Evolutionary conservation across 2,888 invertebrate genomes (phyloP).

Genomic region (Dioctria rufipes): DNA sequence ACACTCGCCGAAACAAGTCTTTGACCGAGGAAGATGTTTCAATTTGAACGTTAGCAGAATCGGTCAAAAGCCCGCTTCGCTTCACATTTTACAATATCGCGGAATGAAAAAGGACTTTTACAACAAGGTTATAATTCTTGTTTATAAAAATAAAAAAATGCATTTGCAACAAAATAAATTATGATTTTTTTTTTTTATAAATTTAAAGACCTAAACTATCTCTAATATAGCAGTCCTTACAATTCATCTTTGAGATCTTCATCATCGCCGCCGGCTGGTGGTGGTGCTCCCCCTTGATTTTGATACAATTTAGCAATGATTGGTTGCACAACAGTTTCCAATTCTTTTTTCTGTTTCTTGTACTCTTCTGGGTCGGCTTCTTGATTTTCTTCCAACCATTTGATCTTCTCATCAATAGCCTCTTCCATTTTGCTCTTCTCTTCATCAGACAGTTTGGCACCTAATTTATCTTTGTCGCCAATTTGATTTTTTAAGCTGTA

Average conservation of each 20-base stretch:
- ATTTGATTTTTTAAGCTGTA: constrained; percentile 98
- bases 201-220: constrained; percentile 47
- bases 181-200: constrained; percentile 25
- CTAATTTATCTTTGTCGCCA: constrained; percentile 96
- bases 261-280: constrained; percentile 78
- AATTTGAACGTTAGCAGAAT: background rate
- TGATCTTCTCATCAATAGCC: constrained; percentile 96
- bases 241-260: constrained; percentile 89
- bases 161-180: constrained; percentile 43
- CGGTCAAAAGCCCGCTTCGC: background rate
- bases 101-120: constrained; percentile 41
- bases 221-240: constrained; percentile 69
- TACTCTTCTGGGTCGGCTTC: constrained; percentile 94
- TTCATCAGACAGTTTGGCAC: constrained; percentile 88
- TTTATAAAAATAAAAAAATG: constrained; percentile 24
- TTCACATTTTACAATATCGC: background rate
- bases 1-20: background rate
- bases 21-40: constrained; percentile 19
- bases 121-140: background rate
- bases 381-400: constrained; percentile 97
- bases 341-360: constrained; percentile 94
- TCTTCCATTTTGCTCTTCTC: constrained; percentile 96
- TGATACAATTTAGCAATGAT: constrained; percentile 98
- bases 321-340: constrained; percentile 96
- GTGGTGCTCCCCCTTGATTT: constrained; percentile 85